These are phyloP conservation scores for Diplodus puntazzo DNA, from an alignment of 2,797 vertebrate genomes.

Conservation along the genomic window DNA sequence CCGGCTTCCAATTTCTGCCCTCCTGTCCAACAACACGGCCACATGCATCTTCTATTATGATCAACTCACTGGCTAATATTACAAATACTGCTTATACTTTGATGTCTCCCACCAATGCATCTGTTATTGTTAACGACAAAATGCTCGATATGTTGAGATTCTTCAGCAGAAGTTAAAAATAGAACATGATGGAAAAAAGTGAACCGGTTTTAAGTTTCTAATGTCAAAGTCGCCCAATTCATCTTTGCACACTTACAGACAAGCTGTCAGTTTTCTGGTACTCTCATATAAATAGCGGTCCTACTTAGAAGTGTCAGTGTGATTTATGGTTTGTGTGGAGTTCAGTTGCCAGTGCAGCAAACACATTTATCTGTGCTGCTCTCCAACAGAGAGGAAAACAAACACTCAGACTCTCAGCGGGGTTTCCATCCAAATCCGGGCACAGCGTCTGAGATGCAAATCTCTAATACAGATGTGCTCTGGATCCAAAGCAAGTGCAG, in stretches of 20 bases:
- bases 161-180: neutral
- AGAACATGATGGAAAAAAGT: neutral
- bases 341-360: conserved; percentile 47
- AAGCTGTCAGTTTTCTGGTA: conserved; percentile 28
- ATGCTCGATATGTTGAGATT: no score
- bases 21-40: neutral
- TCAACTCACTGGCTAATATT: neutral
- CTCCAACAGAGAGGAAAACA: conserved; percentile 42
- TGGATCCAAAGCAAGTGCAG: neutral
- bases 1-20: conserved; percentile 5
- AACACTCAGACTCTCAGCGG: conserved; percentile 50
- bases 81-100: neutral
- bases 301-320: conserved; percentile 62
- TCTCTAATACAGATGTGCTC: conserved; percentile 17
- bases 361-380: conserved; percentile 39
- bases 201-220: neutral
- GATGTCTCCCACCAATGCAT: neutral
- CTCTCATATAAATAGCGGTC: conserved; percentile 71
- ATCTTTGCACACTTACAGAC: conserved; percentile 10
- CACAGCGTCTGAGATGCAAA: neutral
- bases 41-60: neutral
- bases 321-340: conserved; percentile 56
- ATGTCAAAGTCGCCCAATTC: neutral
- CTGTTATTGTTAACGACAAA: no score
- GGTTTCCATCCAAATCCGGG: conserved; percentile 43